Conservation (phyloP, 2,797 vertebrate genomes). For the Rhincodon typus region DNA sequence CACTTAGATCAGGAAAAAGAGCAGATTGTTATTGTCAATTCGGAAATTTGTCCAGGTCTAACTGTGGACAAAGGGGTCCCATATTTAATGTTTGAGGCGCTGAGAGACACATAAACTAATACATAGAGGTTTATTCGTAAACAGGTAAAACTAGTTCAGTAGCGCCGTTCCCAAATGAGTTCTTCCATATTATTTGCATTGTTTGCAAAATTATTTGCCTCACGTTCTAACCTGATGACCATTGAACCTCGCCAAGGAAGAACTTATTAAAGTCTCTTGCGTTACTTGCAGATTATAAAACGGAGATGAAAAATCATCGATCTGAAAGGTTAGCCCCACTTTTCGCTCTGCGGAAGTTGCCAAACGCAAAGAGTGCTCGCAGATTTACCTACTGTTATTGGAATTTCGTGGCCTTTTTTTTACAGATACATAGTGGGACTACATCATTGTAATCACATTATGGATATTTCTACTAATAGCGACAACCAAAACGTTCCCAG, state of each 20-base stretch:
- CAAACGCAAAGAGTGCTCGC: not conserved
- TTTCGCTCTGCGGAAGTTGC: not conserved
- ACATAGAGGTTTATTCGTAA: not conserved
- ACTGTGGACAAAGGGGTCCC: not conserved
- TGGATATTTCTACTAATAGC: not conserved
- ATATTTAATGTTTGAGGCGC: not conserved
- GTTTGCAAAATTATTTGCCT: not conserved
- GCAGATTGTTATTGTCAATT: not conserved
- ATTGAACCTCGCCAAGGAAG: not conserved
- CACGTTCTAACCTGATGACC: not conserved
- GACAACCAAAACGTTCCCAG: not conserved
- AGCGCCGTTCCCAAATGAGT: not conserved
- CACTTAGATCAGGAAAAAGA: no score
- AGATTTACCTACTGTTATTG: not conserved
- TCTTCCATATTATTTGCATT: not conserved
- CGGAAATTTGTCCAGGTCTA: not conserved
- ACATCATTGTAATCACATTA: no score
- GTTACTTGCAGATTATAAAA: not conserved
- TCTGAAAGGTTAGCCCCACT: not conserved
- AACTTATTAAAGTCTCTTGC: not conserved
- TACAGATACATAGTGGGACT: not conserved
- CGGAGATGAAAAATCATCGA: not conserved
- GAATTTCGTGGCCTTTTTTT: not conserved
- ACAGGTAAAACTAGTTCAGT: not conserved
- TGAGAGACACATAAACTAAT: no score